phyloP scores from a whole-genome alignment of 2,888 invertebrate genomes.

The Dascillus cervinus region DNA sequence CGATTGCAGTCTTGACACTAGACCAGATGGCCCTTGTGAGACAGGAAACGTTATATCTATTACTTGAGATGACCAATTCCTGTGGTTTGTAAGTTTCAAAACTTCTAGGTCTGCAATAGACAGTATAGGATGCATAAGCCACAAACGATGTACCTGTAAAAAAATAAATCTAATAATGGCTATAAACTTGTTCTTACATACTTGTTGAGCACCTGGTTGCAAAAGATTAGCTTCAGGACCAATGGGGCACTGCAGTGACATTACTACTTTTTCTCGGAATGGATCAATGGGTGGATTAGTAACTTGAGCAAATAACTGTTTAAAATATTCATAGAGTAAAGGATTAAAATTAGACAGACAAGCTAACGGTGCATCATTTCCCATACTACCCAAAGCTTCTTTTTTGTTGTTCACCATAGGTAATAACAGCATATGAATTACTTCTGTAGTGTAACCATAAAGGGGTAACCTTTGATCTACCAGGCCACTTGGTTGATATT shows the following conservation, averaged over 20 bases:
- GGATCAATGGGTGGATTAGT: slow-evolving; percentile 99
- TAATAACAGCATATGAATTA: slow-evolving; percentile 84
- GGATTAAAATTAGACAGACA: slow-evolving; percentile 95
- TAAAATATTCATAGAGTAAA: slow-evolving; percentile 93
- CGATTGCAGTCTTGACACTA: slow-evolving; percentile 69
- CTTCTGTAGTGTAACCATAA: slow-evolving; percentile 92
- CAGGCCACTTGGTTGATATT: slow-evolving; percentile 49
- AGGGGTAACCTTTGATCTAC: slow-evolving; percentile 79
- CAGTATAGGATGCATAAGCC: slow-evolving; percentile 89
- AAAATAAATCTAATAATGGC: neutral
- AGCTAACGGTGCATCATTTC: slow-evolving; percentile 96
- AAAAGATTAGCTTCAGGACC: slow-evolving; percentile 95
- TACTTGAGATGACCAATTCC: slow-evolving; percentile 79
- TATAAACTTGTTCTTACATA: slow-evolving; percentile 15
- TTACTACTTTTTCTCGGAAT: slow-evolving; percentile 96
- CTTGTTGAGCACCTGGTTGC: slow-evolving; percentile 77
- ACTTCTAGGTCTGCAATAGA: slow-evolving; percentile 87
- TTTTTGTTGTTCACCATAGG: slow-evolving; percentile 94
- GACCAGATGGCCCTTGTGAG: slow-evolving; percentile 64
- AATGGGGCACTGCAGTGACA: slow-evolving; percentile 95
- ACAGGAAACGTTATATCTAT: slow-evolving; percentile 82
- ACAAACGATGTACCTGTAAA: slow-evolving; percentile 65
- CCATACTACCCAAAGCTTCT: slow-evolving; percentile 98
- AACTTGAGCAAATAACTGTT: slow-evolving; percentile 97
- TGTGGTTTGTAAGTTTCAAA: slow-evolving; percentile 71